Base-by-base conservation (phyloP, 2,113 vertebrate genomes). In the Plecturocebus donacophilus region DNA sequence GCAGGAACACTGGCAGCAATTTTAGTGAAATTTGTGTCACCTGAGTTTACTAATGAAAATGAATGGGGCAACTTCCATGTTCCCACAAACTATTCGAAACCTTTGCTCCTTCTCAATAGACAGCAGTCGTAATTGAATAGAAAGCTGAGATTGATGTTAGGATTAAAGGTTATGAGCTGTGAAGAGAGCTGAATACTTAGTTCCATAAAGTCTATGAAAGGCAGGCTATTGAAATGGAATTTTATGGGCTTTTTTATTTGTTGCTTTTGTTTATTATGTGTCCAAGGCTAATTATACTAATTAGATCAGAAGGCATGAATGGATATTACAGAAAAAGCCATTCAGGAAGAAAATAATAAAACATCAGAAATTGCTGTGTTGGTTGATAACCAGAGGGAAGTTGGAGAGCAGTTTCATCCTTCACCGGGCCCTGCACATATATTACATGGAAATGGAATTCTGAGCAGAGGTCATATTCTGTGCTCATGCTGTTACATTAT, bases 101-200 rank as follows among this genome's bases (percentile, higher is more conserved):
- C 38, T 92, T 91, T 96, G 79, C 87, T 92, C 35, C 94, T 96
- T 98, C 98, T 98, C 92, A 94, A 73, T 47, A 87, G 93, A 96
- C 94, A 98, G 81, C 14, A 82, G n/a, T 10, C 96, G 86, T 97
- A 97, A 98, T 95, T 98, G 97, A 97, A 95, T 40, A 81, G 91
- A 96, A 87, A 38, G 71, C 21, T 0, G 77, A 98, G 97, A 98
- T 1, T 98, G 98, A 97, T 97, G 96, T 93, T 80, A 86, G 89
- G 97, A 97, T 98, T 95, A 98, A 97, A 98, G 96, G 96, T 98
- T 98, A 97, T 97, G 97, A 98, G 93, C 92, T 97, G 71, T 77
- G 86, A 98, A 96, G 97, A 97, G 95, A 98, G 38, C 86, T 93
- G 94, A 97, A 94, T 95, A 61, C 88, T 98, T 96, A 97, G 92